phyloP scores from a whole-genome alignment of 1,140 invertebrate genomes.

The Melitaea cinxia region DNA sequence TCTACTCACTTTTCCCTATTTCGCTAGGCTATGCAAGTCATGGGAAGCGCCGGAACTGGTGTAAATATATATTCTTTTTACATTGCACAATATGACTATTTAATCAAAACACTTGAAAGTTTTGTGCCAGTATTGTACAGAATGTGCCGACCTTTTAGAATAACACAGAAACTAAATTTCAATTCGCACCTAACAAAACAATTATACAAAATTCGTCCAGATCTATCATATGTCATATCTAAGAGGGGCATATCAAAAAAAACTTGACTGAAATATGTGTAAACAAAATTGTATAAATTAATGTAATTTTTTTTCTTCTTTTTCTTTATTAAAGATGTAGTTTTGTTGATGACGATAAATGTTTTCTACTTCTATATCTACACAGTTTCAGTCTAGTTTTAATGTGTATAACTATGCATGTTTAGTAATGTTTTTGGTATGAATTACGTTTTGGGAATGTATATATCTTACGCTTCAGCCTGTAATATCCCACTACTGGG shows the following conservation, averaged over 20 bases:
- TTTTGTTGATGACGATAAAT: too few relatives aligned
- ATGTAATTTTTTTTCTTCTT: too few relatives aligned
- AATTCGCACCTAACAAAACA: constrained; percentile 20
- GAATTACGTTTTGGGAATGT: constrained; percentile 11
- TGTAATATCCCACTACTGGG: too few relatives aligned
- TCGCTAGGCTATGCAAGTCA: constrained; percentile 92
- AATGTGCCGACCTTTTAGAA: constrained; percentile 50
- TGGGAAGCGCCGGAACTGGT: constrained; percentile 92
- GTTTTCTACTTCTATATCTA: too few relatives aligned
- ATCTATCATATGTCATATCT: constrained; percentile 31
- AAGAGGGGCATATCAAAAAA: constrained; percentile 45
- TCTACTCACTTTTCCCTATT: constrained; percentile 66
- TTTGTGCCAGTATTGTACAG: constrained; percentile 40
- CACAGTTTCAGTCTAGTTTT: constrained; percentile 49
- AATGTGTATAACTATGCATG: constrained; percentile 42
- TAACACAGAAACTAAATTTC: constrained; percentile 32
- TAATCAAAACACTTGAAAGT: constrained; percentile 48
- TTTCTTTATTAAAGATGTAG: too few relatives aligned
- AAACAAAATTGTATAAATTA: background rate
- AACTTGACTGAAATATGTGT: constrained; percentile 38
- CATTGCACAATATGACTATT: constrained; percentile 72
- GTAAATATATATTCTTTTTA: constrained; percentile 87
- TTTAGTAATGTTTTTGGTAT: constrained; percentile 34
- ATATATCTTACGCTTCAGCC: too few relatives aligned
- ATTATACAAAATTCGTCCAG: constrained; percentile 15